Evolutionary conservation across 2,113 vertebrate species (phyloP).

Genomic region (Panthera leo): DNA sequence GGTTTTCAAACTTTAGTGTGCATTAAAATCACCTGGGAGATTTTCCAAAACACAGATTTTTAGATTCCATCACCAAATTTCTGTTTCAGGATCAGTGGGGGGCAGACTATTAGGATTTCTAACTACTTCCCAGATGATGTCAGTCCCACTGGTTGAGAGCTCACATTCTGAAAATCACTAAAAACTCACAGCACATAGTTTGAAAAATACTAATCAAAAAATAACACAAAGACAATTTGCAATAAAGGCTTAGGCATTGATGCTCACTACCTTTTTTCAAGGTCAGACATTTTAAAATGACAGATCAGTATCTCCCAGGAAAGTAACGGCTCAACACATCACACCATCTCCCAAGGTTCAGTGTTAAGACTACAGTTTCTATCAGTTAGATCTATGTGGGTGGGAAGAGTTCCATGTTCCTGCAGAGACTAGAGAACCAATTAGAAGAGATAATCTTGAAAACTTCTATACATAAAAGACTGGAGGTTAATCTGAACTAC

Average conservation of each 20-base stretch:
- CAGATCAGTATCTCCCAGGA: neutral
- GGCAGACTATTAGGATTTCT: neutral
- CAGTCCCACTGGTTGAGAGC: neutral
- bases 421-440: neutral
- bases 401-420: neutral
- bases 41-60: neutral
- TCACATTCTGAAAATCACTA: neutral
- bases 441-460: neutral
- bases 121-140: neutral
- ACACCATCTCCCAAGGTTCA: neutral
- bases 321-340: neutral
- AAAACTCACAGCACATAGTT: neutral
- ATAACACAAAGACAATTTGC: conserved; percentile 15
- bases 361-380: neutral
- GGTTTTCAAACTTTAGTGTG: neutral
- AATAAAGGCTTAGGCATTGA: neutral
- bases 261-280: neutral
- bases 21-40: neutral
- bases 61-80: neutral
- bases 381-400: neutral
- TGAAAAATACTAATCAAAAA: conserved; percentile 3
- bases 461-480: neutral
- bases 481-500: neutral
- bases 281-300: neutral
- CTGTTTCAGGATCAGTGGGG: neutral